Conservation (phyloP, 2,888 invertebrate species). For the Harpalus rufipes region DNA sequence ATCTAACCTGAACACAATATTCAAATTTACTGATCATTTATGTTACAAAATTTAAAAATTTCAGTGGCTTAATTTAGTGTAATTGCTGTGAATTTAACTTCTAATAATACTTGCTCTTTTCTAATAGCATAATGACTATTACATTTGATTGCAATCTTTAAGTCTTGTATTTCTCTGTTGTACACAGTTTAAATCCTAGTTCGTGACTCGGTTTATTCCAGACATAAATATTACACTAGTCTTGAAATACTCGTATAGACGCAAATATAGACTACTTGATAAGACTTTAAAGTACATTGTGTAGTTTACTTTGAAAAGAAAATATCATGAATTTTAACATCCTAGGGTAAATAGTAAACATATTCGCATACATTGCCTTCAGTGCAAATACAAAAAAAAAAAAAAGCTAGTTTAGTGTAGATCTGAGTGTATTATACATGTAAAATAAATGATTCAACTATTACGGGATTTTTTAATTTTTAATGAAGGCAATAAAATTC, state of each 20-base stretch:
- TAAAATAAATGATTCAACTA: too few species aligned
- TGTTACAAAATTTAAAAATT: too few species aligned
- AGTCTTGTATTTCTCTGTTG: constrained; percentile 15
- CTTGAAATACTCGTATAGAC: constrained; percentile 1
- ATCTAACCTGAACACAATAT: too few species aligned
- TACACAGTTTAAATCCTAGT: constrained; percentile 16
- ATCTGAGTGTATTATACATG: too few species aligned
- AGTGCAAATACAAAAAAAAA: not conserved
- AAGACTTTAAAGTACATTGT: constrained; percentile 1
- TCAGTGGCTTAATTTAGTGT: not conserved
- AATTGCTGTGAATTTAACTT: not conserved
- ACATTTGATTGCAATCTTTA: constrained; percentile 25
- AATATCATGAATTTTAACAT: constrained; percentile 6
- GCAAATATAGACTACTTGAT: constrained; percentile 15
- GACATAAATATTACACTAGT: constrained; percentile 16
- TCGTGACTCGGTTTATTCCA: constrained; percentile 26
- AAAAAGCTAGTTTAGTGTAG: too few species aligned
- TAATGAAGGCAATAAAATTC: too few species aligned
- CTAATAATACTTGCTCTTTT: not conserved
- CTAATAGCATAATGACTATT: constrained; percentile 12
- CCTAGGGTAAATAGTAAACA: too few species aligned
- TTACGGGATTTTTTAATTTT: too few species aligned
- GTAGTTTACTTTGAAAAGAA: not conserved
- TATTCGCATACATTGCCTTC: not conserved
- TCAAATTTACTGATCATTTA: too few species aligned